phyloP scores from a whole-genome alignment of 2,113 vertebrate genomes.

The Lasiurus cinereus region DNA sequence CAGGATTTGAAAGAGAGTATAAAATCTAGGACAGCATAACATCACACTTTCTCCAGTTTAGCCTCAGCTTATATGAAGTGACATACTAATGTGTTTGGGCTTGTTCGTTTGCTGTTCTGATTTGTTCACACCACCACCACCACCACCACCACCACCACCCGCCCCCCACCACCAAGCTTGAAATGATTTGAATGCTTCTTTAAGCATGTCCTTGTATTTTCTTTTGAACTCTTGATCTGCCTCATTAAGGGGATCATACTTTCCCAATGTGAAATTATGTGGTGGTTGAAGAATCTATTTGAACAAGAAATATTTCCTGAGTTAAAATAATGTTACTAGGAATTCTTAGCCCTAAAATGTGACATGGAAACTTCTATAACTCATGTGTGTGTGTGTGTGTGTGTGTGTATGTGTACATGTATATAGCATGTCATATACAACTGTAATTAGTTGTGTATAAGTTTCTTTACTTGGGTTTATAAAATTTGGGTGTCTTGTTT shows the following conservation, averaged over 20 bases:
- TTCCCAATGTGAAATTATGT: constrained; percentile 44
- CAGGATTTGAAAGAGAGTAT: not conserved
- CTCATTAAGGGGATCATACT: constrained; percentile 33
- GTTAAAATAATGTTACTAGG: constrained; percentile 36
- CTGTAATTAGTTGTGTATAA: constrained; percentile 18
- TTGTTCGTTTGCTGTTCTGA: constrained; percentile 15
- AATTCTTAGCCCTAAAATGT: constrained; percentile 6
- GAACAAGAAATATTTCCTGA: constrained; percentile 32
- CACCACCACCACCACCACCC: fast-evolving
- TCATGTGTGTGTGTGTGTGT: not conserved
- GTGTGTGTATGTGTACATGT: not conserved
- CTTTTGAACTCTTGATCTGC: constrained; percentile 4
- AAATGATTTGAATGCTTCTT: constrained; percentile 3
- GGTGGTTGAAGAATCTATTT: not conserved
- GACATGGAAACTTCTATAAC: not conserved
- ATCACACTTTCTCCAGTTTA: not conserved
- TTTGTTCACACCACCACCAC: not conserved
- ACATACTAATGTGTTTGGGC: not conserved
- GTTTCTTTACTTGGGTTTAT: not conserved
- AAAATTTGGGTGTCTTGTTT: constrained; percentile 21
- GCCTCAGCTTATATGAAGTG: not conserved
- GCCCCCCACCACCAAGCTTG: not conserved
- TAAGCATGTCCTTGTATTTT: constrained; percentile 42
- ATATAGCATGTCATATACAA: not conserved
- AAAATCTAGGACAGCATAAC: not conserved